phyloP scores from a whole-genome alignment of 2,797 vertebrate species.

The Artibeus lituratus region DNA sequence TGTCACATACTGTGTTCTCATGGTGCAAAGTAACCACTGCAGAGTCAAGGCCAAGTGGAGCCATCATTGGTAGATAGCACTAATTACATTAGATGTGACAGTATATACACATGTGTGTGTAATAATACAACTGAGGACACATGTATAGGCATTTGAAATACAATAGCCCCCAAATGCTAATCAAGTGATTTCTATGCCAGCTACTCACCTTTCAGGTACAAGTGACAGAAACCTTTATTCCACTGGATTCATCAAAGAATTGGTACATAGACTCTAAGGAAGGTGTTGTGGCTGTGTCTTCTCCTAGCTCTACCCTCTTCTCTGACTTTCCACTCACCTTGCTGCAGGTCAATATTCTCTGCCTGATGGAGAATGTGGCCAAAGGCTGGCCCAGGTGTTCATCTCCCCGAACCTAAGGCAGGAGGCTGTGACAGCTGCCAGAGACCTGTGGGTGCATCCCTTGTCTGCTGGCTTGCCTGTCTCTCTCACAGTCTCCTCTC shows the following conservation, averaged over 20 bases:
- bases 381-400: not conserved
- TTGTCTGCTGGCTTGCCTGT: not conserved
- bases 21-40: not conserved
- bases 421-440: not conserved
- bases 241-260: not conserved
- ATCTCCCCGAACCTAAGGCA: not conserved
- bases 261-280: not conserved
- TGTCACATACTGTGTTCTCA: not conserved
- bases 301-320: not conserved
- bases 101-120: not conserved
- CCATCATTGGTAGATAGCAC: not conserved
- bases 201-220: not conserved
- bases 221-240: not conserved
- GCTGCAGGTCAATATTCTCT: not conserved
- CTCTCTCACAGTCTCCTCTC: not conserved
- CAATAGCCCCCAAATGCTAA: not conserved
- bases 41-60: too few species aligned
- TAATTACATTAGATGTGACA: not conserved
- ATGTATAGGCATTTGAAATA: not conserved
- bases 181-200: not conserved
- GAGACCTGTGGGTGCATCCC: not conserved
- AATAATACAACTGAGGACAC: not conserved
- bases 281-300: fast-evolving
- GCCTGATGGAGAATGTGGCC: not conserved
- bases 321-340: not conserved